A percentile compares a stretch with the other conserved stretches of the same genome.
Evolutionary conservation across 2,113 vertebrate species (phyloP).

Genomic region (Pachypanchax playfairii): DNA sequence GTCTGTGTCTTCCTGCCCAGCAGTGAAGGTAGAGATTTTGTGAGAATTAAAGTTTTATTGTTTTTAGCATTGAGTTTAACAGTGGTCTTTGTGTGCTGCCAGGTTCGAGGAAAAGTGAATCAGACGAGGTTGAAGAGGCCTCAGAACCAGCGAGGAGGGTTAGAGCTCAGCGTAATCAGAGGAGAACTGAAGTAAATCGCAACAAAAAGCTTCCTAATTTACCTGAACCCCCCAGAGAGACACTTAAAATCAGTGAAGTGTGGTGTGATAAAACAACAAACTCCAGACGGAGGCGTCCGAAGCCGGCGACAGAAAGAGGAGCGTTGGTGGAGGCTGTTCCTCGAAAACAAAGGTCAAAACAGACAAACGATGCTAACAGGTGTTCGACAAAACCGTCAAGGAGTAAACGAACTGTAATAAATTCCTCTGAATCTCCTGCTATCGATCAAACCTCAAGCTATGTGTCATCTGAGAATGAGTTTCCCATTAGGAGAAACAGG

Average conservation of each 20-base stretch:
- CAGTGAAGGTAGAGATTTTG: conserved; percentile 37
- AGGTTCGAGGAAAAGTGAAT: conserved; percentile 20
- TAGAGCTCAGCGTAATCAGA: conserved; percentile 20
- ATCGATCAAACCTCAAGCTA: not conserved
- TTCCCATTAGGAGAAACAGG: not conserved
- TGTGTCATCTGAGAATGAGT: not conserved
- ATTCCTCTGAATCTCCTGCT: not conserved
- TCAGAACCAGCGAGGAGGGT: conserved; percentile 37
- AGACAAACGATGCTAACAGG: not conserved
- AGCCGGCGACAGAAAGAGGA: not conserved
- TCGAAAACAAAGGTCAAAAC: conserved; percentile 18
- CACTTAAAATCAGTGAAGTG: not conserved
- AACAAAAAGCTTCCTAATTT: not conserved
- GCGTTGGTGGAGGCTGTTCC: not conserved
- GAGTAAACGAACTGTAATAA: not conserved
- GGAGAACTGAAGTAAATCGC: not conserved
- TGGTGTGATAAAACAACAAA: not conserved
- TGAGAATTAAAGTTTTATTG: not conserved
- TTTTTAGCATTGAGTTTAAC: not conserved
- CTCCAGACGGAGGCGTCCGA: not conserved
- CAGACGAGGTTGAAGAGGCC: not conserved
- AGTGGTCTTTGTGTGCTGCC: conserved; percentile 11
- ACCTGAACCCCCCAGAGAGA: not conserved
- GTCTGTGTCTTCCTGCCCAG: conserved; percentile 1
- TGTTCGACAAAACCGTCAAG: not conserved